These are phyloP conservation scores for Helicoverpa assulta DNA, from an alignment of 2,888 invertebrate genomes.

Conservation along the genomic window DNA sequence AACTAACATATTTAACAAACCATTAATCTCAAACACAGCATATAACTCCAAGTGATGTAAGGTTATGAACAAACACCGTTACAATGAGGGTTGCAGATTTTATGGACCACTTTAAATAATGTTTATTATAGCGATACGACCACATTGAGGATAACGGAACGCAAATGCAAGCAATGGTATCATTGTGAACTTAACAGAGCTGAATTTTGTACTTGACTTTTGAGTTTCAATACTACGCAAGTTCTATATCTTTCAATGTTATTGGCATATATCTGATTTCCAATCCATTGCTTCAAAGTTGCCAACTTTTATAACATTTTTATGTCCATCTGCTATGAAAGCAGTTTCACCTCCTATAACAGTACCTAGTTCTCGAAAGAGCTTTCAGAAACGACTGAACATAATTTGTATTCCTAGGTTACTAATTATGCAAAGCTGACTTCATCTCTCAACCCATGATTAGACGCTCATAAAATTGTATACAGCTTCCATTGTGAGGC, in stretches of 20 bases:
- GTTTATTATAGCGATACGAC: conserved; percentile 35
- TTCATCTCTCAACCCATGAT: conserved; percentile 30
- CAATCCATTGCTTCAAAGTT: background rate
- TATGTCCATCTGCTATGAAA: conserved; percentile 11
- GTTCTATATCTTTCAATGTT: background rate
- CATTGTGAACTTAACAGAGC: conserved; percentile 6
- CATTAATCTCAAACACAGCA: conserved; percentile 1
- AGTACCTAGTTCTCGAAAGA: conserved; percentile 1
- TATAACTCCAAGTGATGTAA: conserved; percentile 24
- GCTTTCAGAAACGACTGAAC: conserved; percentile 16
- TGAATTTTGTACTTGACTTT: background rate
- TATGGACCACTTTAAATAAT: conserved; percentile 36
- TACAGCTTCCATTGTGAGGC: conserved; percentile 45
- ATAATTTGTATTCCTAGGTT: conserved; percentile 22
- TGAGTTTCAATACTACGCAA: too few relatives aligned
- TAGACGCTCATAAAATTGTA: conserved; percentile 40
- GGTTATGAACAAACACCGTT: conserved; percentile 33
- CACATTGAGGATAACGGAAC: conserved; percentile 25
- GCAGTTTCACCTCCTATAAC: conserved; percentile 3
- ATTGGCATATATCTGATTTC: background rate
- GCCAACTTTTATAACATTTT: background rate
- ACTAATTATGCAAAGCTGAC: conserved; percentile 46
- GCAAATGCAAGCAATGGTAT: conserved; percentile 31
- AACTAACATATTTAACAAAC: conserved; percentile 1
- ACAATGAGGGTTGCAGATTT: conserved; percentile 36